phyloP scores from a whole-genome alignment of 2,797 vertebrate species.

The Scyliorhinus canicula region DNA sequence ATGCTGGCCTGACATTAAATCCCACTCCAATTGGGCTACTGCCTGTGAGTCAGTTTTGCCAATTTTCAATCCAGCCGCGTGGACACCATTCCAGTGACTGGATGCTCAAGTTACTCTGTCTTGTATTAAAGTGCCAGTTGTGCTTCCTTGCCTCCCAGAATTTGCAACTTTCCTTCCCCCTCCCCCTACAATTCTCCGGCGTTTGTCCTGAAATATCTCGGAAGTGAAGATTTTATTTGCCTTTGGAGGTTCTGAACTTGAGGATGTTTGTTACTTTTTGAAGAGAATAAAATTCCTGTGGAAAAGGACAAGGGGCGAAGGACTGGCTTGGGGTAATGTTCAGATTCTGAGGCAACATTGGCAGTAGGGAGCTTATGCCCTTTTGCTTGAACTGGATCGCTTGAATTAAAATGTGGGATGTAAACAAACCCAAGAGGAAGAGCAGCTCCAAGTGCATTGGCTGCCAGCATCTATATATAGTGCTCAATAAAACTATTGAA shows the following conservation, averaged over 20 bases:
- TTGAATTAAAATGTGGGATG: background rate
- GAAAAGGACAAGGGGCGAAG: background rate
- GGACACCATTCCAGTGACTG: background rate
- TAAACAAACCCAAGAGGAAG: conserved; percentile 8
- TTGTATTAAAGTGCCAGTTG: background rate
- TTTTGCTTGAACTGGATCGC: background rate
- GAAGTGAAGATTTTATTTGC: background rate
- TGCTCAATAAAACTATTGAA: background rate
- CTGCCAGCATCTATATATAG: background rate
- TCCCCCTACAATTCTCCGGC: background rate
- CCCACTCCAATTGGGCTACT: background rate
- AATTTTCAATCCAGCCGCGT: background rate
- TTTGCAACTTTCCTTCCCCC: background rate
- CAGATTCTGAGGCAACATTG: background rate
- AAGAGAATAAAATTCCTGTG: background rate
- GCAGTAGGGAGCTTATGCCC: background rate
- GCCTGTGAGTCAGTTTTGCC: background rate
- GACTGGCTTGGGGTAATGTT: background rate
- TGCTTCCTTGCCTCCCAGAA: background rate
- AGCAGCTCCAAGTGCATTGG: background rate
- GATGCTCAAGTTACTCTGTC: background rate
- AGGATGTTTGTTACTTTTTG: background rate
- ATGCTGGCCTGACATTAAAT: background rate
- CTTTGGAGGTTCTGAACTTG: background rate
- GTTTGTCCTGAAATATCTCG: background rate